Percentiles rank a stretch among this genome's conserved stretches.
phyloP scores from a whole-genome alignment of 2,888 invertebrate species.

The Leptogaster cylindrica region DNA sequence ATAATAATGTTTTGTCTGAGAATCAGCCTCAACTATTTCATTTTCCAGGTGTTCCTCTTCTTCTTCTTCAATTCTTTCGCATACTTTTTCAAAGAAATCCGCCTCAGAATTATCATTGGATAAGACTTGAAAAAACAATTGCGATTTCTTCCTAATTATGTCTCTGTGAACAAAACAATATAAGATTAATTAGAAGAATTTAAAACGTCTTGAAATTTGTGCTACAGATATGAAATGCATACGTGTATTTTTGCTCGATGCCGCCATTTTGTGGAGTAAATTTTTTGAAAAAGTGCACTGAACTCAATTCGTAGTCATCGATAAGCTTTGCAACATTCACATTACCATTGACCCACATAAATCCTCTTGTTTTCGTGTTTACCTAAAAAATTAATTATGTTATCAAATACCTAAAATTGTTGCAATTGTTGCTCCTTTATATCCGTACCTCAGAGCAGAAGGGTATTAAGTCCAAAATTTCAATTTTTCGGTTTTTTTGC shows the following conservation, averaged over 20 bases:
- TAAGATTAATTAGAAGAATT: background rate
- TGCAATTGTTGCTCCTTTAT: background rate
- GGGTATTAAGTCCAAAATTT: too few species aligned
- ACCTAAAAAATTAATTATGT: constrained; percentile 56
- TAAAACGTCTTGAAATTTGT: too few species aligned
- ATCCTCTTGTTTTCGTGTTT: constrained; percentile 66
- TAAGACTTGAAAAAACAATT: background rate
- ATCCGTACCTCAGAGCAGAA: too few species aligned
- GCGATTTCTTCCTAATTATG: background rate
- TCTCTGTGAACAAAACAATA: background rate
- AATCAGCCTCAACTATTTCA: too few species aligned
- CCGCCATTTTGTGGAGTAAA: constrained; percentile 52
- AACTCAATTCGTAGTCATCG: constrained; percentile 67
- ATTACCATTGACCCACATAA: constrained; percentile 67
- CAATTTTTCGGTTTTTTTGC: too few species aligned
- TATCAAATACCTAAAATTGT: background rate
- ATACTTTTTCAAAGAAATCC: too few species aligned
- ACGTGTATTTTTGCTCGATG: background rate
- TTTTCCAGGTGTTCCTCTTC: background rate
- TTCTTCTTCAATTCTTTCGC: background rate
- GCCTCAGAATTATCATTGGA: background rate
- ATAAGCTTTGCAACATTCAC: constrained; percentile 68
- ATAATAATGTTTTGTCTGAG: too few species aligned
- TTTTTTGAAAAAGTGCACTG: constrained; percentile 66
- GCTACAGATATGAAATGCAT: background rate